Evolutionary conservation across 2,797 vertebrate species (phyloP), one percentile per base, ranked within the genome.

Genomic region (Karalla daura): DNA sequence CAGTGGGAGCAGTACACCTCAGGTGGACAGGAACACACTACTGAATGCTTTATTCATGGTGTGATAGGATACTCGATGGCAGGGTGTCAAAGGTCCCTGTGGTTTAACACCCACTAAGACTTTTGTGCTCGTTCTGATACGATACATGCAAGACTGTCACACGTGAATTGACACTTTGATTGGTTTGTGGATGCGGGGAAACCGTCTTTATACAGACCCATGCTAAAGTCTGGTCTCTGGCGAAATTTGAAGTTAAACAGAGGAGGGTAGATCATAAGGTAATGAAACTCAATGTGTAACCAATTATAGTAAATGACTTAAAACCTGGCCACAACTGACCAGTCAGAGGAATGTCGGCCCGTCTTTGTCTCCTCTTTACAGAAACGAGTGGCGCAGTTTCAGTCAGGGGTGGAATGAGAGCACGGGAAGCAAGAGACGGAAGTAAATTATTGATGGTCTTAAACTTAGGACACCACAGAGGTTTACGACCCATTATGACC

Each of bases 391-490:
- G n/a, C 15, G 45, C 43, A 20, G 70, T 70, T 77, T 66, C 63
- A 54, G 56, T 76, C n/a, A 2, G 44, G 24, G 50, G 44, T 2
- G 15, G 46, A 32, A 46, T 27, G 51, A 75, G 53, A 63, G 37
- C 12, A 8, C 70, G 46, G 64, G 53, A 65, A 54, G 60, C 9
- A 3, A 27, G 47, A 70, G 70, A 75, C 3, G 18, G 53, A 78
- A 63, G 74, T 87, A 61, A 86, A 85, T 89, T 75, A 88, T 83
- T 83, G 63, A 85, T 83, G 74, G 60, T 78, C 53, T 77, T 85
- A 70, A 83, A 82, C 80, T 76, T 40, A 15, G 62, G 66, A 74
- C 25, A 21, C 72, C 62, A 55, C 50, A 15, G 56, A 78, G 74
- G 78, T 87, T 84, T 84, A 79, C 59, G 66, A 80, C 78, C 64